phyloP scores from a whole-genome alignment of 2,888 invertebrate genomes.

The Drosophila koepferae region DNA sequence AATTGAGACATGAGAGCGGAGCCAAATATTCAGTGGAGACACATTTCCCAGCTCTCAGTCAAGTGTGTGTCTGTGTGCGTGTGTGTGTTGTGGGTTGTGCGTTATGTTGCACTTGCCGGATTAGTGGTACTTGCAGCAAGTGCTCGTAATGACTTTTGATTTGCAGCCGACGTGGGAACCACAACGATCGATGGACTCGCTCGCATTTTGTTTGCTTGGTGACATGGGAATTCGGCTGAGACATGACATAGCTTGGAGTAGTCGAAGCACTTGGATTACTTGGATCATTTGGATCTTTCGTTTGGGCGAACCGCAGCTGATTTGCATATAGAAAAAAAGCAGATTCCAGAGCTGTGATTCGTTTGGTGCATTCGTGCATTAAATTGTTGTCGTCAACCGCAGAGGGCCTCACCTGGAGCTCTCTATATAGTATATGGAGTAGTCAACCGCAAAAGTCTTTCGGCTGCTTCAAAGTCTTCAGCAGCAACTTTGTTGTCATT shows the following conservation, averaged over 20 bases:
- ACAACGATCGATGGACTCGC: constrained; percentile 32
- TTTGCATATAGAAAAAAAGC: constrained; percentile 66
- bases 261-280: background rate
- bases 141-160: constrained; percentile 80
- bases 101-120: constrained; percentile 64
- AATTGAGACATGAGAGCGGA: constrained; percentile 59
- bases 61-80: constrained; percentile 44
- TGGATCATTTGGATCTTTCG: constrained; percentile 14
- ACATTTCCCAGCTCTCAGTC: constrained; percentile 48
- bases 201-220: constrained; percentile 48
- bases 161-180: constrained; percentile 68
- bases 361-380: constrained; percentile 72
- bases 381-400: constrained; percentile 68
- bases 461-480: constrained; percentile 66
- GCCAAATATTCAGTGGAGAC: constrained; percentile 27
- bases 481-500: constrained; percentile 68
- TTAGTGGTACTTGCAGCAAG: constrained; percentile 71
- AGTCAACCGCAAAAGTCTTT: constrained; percentile 53
- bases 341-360: constrained; percentile 54
- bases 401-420: constrained; percentile 38
- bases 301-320: constrained; percentile 44
- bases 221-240: constrained; percentile 46
- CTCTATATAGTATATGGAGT: background rate
- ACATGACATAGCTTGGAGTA: constrained; percentile 6
- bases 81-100: constrained; percentile 49